A percentile compares a stretch with the other conserved stretches of the same genome.
Evolutionary conservation across 2,888 invertebrate species (phyloP).

Genomic region (Ariolimax columbianus): DNA sequence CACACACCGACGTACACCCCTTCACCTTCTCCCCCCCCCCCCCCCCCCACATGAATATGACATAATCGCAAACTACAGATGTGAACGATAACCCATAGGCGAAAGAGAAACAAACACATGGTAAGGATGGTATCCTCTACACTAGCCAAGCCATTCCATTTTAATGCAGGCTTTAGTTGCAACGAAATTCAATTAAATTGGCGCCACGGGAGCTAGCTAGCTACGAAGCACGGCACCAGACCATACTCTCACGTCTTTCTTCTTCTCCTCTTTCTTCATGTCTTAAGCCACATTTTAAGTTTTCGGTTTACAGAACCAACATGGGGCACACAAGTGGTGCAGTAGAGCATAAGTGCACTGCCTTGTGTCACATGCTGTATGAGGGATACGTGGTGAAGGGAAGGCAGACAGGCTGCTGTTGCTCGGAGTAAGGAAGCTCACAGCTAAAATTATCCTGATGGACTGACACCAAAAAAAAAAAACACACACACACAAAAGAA

Average conservation of each 20-base stretch:
- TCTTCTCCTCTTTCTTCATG: background rate
- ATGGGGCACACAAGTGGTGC: background rate
- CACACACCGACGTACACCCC: too few relatives aligned
- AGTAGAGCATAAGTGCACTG: background rate
- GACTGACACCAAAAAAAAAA: background rate
- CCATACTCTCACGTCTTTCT: background rate
- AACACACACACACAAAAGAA: too few relatives aligned
- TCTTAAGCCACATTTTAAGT: background rate
- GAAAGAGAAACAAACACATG: background rate
- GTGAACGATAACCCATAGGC: background rate
- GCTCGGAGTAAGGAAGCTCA: background rate
- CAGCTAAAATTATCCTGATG: background rate
- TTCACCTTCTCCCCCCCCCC: too few relatives aligned
- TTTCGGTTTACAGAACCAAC: background rate
- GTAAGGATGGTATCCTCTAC: background rate
- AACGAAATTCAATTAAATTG: slow-evolving; percentile 4
- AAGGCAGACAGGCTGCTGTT: too few relatives aligned
- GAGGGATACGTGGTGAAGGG: background rate
- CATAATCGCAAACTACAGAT: background rate
- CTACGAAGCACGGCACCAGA: background rate
- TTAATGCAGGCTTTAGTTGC: background rate
- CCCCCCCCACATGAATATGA: too few relatives aligned
- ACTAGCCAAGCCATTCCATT: background rate
- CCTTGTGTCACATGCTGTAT: background rate
- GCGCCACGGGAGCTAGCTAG: background rate